phyloP scores from a whole-genome alignment of 2,888 invertebrate species.

The Blastobasis adustella region DNA sequence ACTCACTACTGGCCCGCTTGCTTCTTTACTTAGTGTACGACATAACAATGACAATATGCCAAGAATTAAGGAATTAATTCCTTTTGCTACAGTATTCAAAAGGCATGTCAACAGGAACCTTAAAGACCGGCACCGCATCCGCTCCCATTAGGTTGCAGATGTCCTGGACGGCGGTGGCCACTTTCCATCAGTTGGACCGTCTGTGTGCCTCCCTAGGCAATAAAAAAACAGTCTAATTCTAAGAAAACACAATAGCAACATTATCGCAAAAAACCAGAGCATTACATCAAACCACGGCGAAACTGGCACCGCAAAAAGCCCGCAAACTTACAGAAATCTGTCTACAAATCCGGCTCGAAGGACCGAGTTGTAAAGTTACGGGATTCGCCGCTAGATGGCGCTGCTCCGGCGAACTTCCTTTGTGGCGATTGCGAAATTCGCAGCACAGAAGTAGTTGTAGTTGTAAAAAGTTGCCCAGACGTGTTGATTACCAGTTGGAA shows the following conservation, averaged over 20 bases:
- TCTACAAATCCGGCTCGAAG: constrained; percentile 22
- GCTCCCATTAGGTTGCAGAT: too few relatives aligned
- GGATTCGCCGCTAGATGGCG: constrained; percentile 29
- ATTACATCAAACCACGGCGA: not conserved
- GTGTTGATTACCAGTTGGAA: constrained; percentile 25
- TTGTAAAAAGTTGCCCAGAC: constrained; percentile 14
- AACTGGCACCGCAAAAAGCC: constrained; percentile 11
- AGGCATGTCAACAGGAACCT: too few relatives aligned
- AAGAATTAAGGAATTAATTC: not conserved
- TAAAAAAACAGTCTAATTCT: not conserved
- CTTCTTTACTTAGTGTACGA: not conserved
- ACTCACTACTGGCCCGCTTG: not conserved
- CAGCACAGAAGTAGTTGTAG: constrained; percentile 27
- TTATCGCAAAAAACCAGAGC: not conserved
- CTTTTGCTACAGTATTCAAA: not conserved
- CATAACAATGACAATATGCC: not conserved
- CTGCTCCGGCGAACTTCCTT: constrained; percentile 26
- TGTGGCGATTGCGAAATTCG: constrained; percentile 41
- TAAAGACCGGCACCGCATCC: too few relatives aligned
- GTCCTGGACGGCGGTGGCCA: too few relatives aligned
- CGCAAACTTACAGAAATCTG: constrained; percentile 10
- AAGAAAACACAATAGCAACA: not conserved
- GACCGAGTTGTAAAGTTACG: constrained; percentile 33
- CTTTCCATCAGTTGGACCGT: too few relatives aligned
- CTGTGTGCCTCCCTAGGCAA: too few relatives aligned